Evolutionary conservation across 2,797 vertebrate species (phyloP).

Genomic region (Microctenopoma stevenorrisi): DNA sequence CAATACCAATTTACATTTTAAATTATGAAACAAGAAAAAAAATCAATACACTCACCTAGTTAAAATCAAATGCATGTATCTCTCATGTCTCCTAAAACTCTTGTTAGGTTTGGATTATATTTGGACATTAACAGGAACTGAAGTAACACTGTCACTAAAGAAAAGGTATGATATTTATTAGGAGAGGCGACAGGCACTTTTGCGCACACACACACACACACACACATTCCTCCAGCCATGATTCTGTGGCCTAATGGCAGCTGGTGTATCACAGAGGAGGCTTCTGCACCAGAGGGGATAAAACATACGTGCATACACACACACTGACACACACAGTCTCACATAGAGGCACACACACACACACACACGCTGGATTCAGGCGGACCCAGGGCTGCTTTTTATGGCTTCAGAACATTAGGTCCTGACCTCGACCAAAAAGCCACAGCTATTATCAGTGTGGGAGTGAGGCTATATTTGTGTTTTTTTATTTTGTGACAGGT

Average conservation of each 20-base stretch:
- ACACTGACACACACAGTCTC: slow-evolving; percentile 6
- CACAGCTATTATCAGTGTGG: slow-evolving; percentile 59
- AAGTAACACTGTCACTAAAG: slow-evolving; percentile 14
- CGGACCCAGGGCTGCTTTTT: slow-evolving; percentile 69
- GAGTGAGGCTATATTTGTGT: slow-evolving; percentile 52
- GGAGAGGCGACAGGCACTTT: slow-evolving; percentile 20
- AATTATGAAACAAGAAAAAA: too few species aligned
- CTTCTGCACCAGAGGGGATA: slow-evolving; percentile 51
- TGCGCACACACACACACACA: slow-evolving; percentile 6
- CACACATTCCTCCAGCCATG: slow-evolving; percentile 40
- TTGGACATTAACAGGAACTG: background rate
- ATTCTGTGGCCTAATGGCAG: slow-evolving; percentile 62
- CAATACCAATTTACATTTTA: too few species aligned
- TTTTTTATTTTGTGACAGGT: slow-evolving; percentile 65
- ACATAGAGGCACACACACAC: slow-evolving; percentile 1
- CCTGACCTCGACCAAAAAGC: slow-evolving; percentile 63
- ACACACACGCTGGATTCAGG: slow-evolving; percentile 44
- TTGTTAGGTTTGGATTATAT: slow-evolving; percentile 11
- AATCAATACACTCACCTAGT: background rate
- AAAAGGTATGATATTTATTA: slow-evolving; percentile 38
- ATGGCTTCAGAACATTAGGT: slow-evolving; percentile 77
- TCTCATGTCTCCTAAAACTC: slow-evolving; percentile 1
- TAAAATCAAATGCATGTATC: background rate
- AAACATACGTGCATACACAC: slow-evolving; percentile 38
- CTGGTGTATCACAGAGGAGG: slow-evolving; percentile 58